These are phyloP conservation scores for Karalla daura DNA, from an alignment of 2,797 vertebrate species.

Conservation along the genomic window DNA sequence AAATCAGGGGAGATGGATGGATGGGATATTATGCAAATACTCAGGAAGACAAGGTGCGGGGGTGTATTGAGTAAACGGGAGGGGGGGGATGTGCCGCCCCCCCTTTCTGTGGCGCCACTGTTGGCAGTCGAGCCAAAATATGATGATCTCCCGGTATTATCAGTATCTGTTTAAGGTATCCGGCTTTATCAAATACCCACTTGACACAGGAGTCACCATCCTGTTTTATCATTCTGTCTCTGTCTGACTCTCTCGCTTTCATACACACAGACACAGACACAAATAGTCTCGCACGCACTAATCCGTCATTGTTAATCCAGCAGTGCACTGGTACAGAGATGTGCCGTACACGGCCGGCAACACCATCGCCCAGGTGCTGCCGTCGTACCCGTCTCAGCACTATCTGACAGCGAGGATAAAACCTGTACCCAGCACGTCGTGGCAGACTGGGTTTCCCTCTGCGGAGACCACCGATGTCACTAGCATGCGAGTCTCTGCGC, in stretches of 20 bases:
- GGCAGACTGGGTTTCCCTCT: slow-evolving; percentile 13
- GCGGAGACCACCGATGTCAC: slow-evolving; percentile 13
- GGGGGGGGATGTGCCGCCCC: too few relatives aligned
- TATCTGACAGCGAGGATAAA: slow-evolving; percentile 31
- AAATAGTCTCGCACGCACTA: slow-evolving; percentile 44
- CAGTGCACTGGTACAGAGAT: slow-evolving; percentile 50
- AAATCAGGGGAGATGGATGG: too few relatives aligned
- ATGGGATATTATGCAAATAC: too few relatives aligned
- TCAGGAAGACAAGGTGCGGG: too few relatives aligned
- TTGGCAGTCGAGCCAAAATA: slow-evolving; percentile 54
- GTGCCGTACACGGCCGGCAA: slow-evolving; percentile 52
- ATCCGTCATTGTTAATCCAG: slow-evolving; percentile 77
- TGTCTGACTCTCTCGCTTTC: slow-evolving; percentile 33
- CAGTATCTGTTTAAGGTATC: slow-evolving; percentile 64
- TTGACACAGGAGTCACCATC: slow-evolving; percentile 59
- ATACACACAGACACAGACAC: background rate
- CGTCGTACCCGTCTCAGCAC: slow-evolving; percentile 46
- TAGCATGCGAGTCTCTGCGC: slow-evolving; percentile 3
- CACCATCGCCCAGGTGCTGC: slow-evolving; percentile 34
- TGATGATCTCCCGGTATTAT: slow-evolving; percentile 65
- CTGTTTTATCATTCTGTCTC: slow-evolving; percentile 54
- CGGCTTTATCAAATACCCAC: slow-evolving; percentile 70
- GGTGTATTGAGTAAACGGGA: too few relatives aligned
- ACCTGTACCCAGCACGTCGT: slow-evolving; percentile 25
- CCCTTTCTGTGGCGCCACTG: background rate